phyloP scores from a whole-genome alignment of 2,113 vertebrate genomes.

The Saguinus imperator region DNA sequence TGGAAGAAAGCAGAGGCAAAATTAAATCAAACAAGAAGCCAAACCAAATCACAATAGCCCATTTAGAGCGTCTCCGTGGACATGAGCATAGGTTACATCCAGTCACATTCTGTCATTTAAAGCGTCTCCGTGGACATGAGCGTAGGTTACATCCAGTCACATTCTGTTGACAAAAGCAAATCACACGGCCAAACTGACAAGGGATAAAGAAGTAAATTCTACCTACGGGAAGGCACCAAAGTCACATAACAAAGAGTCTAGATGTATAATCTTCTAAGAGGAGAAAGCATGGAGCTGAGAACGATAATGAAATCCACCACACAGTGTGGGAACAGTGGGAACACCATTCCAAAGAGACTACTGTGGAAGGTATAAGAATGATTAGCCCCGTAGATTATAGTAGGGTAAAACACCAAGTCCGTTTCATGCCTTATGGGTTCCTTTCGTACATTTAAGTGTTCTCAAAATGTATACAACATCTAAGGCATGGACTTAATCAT shows the following conservation, averaged over 20 bases:
- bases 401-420: not conserved
- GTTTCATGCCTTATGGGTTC: not conserved
- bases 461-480: not conserved
- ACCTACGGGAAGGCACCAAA: not conserved
- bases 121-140: not conserved
- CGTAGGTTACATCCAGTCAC: not conserved
- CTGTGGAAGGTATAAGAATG: not conserved
- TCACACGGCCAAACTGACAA: not conserved
- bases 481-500: not conserved
- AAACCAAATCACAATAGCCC: not conserved
- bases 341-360: not conserved
- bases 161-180: not conserved
- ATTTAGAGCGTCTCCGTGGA: not conserved
- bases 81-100: not conserved
- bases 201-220: not conserved
- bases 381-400: not conserved
- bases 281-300: not conserved
- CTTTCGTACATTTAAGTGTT: not conserved
- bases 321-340: not conserved
- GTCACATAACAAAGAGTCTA: not conserved
- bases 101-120: not conserved
- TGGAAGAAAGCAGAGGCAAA: not conserved
- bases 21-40: not conserved
- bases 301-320: not conserved
- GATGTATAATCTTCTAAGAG: not conserved